phyloP scores from a whole-genome alignment of 2,797 vertebrate species.

The Neosilurus mollespiculum region DNA sequence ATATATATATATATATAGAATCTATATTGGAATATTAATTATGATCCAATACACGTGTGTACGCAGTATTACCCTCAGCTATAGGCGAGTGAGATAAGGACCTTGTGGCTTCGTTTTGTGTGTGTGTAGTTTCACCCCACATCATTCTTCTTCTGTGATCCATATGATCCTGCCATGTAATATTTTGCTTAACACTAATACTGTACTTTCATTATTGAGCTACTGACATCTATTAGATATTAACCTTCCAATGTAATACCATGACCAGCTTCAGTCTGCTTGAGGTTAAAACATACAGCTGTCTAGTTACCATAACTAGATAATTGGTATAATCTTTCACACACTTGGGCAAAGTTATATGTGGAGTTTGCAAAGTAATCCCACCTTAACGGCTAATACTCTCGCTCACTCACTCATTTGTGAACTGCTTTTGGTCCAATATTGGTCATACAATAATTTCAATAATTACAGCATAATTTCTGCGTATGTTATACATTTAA shows the following conservation, averaged over 20 bases:
- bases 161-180: not conserved
- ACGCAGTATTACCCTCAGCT: not conserved
- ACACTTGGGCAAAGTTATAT: not conserved
- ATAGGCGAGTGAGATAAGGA: not conserved
- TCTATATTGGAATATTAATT: not conserved
- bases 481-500: too few species aligned
- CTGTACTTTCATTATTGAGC: not conserved
- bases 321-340: not conserved
- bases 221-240: not conserved
- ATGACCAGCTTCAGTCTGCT: not conserved
- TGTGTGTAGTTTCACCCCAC: not conserved
- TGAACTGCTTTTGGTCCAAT: too few species aligned
- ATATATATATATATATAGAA: not conserved
- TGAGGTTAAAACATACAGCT: not conserved
- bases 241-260: not conserved
- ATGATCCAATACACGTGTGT: too few species aligned
- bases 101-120: too few species aligned
- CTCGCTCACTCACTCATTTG: too few species aligned
- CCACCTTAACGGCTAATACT: too few species aligned
- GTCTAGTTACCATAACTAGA: not conserved
- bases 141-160: not conserved
- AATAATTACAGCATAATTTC: too few species aligned
- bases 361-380: not conserved
- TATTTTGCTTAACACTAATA: not conserved
- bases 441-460: too few species aligned